These are phyloP conservation scores for Sphyrna mokarran DNA, from an alignment of 2,113 vertebrate species.

Conservation along the genomic window DNA sequence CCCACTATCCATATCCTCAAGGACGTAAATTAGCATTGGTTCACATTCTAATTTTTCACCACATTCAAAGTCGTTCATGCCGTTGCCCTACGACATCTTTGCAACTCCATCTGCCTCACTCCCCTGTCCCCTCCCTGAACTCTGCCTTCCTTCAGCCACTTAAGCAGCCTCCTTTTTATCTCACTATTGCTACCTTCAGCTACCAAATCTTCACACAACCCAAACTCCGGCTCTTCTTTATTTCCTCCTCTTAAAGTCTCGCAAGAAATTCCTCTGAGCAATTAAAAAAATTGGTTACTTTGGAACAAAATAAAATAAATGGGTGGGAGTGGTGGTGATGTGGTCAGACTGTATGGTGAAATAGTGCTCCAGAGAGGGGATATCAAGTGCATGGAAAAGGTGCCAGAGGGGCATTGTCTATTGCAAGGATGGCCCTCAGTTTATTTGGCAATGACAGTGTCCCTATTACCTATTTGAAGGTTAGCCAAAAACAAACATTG, in stretches of 20 bases:
- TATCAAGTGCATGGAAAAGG: too few species aligned
- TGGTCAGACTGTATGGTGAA: neutral
- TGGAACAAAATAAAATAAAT: neutral
- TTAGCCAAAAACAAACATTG: neutral
- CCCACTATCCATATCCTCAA: neutral
- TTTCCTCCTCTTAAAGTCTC: neutral
- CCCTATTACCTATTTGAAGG: neutral
- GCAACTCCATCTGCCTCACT: too few species aligned
- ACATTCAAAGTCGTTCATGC: neutral
- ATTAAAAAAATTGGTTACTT: neutral
- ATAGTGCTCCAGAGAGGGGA: neutral
- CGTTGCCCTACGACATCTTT: neutral
- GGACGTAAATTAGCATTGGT: neutral
- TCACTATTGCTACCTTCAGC: neutral
- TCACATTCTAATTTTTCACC: neutral
- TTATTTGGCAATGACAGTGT: neutral
- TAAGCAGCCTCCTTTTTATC: neutral
- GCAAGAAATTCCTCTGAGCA: neutral
- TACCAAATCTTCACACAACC: neutral
- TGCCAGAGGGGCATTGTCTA: too few species aligned
- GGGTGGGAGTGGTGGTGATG: neutral
- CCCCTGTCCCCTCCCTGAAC: neutral
- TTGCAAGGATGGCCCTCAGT: neutral
- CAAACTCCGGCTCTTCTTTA: neutral
- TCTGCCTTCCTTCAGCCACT: neutral